Evolutionary conservation across 2,797 vertebrate species (phyloP), one percentile per base, ranked within the genome.

Genomic region (Melanotaenia pygmaea): DNA sequence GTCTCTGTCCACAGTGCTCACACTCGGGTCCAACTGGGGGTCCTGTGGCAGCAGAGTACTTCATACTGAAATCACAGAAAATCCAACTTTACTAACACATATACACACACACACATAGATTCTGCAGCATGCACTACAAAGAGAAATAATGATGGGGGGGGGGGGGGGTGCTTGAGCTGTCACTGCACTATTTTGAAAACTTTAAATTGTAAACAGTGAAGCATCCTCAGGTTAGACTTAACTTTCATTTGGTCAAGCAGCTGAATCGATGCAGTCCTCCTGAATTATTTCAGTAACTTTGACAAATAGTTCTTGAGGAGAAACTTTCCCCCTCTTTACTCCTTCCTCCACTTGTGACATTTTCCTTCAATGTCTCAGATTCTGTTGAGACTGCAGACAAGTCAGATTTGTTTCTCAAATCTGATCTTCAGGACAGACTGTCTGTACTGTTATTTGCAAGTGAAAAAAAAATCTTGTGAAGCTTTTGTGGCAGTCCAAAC

Each of bases 1-100:
- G 96, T 61, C 93, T 94, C 76, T 97, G 97, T 3, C 95, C 94
- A 22, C 97, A 98, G 91, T 96, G 95, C 32, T 96, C 94, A 70
- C 97, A 98, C 64, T 84, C 88, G 0, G 93, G 85, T 4, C 93
- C 91, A 1, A 97, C 90, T 0, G 97, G 96, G 0, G 97, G 97
- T 13, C 97, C 97, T 0, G 92, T 95, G 50, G 96, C 96, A 0
- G 95, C 82, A 2, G 96, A 96, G 68, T 95, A 98, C 78, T 97
- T 98, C 91, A 95, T 91, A 47, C 97, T 98, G 89, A 70, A 85
- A 89, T 30, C 56, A 83, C 16, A 76, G 1, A 59, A 45, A 18
- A 59, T 20, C 51, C 1, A 45, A 53, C 62, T 59, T 80, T 35
- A 38, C 26, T 3, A 16, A 26, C 4, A 35, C 35, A 35, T 10